Base-by-base conservation (phyloP, 2,888 invertebrate species). In the Ditula angustiorana region DNA sequence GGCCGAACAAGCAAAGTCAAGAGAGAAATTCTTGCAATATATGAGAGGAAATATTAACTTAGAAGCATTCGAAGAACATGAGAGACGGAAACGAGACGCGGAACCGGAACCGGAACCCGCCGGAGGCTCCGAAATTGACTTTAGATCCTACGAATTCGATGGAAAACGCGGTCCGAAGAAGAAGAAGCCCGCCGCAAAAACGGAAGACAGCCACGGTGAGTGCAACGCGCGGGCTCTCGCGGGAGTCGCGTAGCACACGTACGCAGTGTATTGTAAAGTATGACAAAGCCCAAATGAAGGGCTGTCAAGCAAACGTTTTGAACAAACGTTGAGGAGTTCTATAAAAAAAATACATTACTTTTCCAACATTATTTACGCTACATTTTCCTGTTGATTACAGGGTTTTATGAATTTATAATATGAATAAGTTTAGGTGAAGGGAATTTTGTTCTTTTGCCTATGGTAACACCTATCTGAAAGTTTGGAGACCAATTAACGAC, bases 131-230 rank as follows among this genome's bases (percentile, higher is more conserved):
- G 89, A 93, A 47, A 88, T 95, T 13, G 93, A 94, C 69, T 93
- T 94, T 73, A 94, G 95, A 72, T 85, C 94, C 3, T 90, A 94
- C 69, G 94, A 94, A 69, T 95, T 95, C 74, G 94, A 94, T 41
- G 92, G 93, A 1, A 90, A 90, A 71, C 84, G 88, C 41, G 78
- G 84, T 5, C 82, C 84, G 61, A 92, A 87, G 79, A 89, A 87
- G 81, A 93, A 90, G 85, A 92, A 90, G 74, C 82, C 87, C 13
- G 55, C 81, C 5, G 72, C 77, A 52, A 90, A 88, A 73, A 74
- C 77, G 76, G 87, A 93, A 73, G 81, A 93, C 77, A 79, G 86
- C 76, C 80, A 92, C 74, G 78, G 88, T 91, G 71, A 82, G 85
- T 80, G 10, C 10, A 26, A 5, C 26, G 26, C 26, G 4, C 23